Conservation (phyloP, 1,140 invertebrate species). For the Ylistrum balloti region DNA sequence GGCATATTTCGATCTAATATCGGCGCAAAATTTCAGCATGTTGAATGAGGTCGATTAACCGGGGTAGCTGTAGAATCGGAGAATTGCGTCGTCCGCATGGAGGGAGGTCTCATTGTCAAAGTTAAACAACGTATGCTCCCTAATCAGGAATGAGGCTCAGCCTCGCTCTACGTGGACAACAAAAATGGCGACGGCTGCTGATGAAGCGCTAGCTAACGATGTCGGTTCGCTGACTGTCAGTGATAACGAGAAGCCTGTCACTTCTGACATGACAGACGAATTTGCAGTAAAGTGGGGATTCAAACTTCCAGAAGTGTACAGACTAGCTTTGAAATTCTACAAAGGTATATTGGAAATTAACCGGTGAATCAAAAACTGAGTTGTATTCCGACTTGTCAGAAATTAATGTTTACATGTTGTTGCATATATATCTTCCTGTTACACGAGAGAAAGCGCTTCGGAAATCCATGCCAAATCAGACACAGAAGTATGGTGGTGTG, state of each 20-base stretch:
- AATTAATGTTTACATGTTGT: neutral
- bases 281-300: conserved; percentile 79
- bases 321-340: conserved; percentile 92
- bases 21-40: too few relatives aligned
- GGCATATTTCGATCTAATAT: too few relatives aligned
- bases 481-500: neutral
- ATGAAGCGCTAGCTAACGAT: conserved; percentile 63
- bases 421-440: neutral
- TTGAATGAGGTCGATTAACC: too few relatives aligned
- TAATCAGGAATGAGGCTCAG: neutral
- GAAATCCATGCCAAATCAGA: neutral
- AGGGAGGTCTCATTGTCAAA: conserved; percentile 5
- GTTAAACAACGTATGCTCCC: neutral
- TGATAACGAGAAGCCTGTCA: conserved; percentile 39
- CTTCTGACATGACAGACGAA: conserved; percentile 46
- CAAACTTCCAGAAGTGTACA: conserved; percentile 91
- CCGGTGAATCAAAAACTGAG: neutral
- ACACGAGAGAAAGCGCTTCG: neutral
- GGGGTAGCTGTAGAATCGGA: too few relatives aligned
- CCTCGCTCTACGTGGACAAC: conserved; percentile 51
- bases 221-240: conserved; percentile 62
- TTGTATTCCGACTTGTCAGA: neutral
- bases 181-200: conserved; percentile 46
- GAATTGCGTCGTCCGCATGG: too few relatives aligned
- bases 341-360: conserved; percentile 87